phyloP scores from a whole-genome alignment of 2,113 vertebrate species.

The Rhinopomastus cyanomelas region DNA sequence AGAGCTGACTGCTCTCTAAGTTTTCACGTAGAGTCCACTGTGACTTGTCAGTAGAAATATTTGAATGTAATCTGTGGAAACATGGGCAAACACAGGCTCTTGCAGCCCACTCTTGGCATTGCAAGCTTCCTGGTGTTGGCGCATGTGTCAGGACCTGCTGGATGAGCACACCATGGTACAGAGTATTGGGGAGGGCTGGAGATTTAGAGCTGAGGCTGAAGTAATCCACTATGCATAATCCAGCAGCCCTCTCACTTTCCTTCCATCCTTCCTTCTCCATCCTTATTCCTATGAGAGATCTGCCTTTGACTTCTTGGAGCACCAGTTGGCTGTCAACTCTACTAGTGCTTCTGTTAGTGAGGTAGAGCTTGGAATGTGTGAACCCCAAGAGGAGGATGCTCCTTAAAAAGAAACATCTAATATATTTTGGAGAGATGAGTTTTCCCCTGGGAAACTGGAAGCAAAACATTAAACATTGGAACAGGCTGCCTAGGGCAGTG shows the following conservation, averaged over 20 bases:
- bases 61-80: background rate
- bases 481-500: too few species aligned
- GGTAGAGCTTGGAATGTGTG: background rate
- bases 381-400: background rate
- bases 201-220: background rate
- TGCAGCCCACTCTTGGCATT: background rate
- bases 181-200: background rate
- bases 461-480: too few species aligned
- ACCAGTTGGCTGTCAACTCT: background rate
- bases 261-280: background rate
- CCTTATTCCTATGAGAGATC: background rate
- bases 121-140: background rate
- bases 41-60: background rate
- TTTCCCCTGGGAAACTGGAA: background rate
- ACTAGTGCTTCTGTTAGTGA: accelerated
- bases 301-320: background rate
- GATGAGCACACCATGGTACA: background rate
- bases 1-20: background rate
- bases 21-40: background rate
- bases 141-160: background rate
- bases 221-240: background rate
- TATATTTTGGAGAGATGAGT: background rate
- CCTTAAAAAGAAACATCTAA: background rate
- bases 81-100: background rate
- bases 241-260: background rate